phyloP scores from a whole-genome alignment of 2,113 vertebrate genomes.

The Etia nguti region DNA sequence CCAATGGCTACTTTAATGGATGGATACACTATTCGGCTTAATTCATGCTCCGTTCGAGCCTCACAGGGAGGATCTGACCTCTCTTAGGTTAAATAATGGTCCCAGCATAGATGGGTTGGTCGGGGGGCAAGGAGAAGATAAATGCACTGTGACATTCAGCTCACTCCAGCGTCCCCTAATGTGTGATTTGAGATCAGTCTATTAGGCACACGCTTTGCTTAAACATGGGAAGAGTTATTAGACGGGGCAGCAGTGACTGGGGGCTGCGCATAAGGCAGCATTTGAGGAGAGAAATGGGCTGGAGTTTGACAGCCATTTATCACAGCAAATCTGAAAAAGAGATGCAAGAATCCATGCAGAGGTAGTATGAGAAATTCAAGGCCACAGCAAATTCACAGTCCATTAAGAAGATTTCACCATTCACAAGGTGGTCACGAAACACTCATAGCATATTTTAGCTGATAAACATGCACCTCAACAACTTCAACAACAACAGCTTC shows the following conservation, averaged over 20 bases:
- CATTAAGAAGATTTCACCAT: not conserved
- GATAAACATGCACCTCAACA: not conserved
- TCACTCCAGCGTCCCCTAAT: slow-evolving; percentile 55
- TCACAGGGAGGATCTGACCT: slow-evolving; percentile 65
- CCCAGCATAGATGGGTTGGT: slow-evolving; percentile 40
- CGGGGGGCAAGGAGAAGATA: slow-evolving; percentile 53
- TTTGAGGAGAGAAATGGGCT: slow-evolving; percentile 24
- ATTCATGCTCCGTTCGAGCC: slow-evolving; percentile 45
- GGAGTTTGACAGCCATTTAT: slow-evolving; percentile 29
- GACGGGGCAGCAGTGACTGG: slow-evolving; percentile 51
- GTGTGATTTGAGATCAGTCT: slow-evolving; percentile 67
- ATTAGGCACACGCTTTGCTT: slow-evolving; percentile 60
- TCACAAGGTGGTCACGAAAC: not conserved
- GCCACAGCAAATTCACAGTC: not conserved
- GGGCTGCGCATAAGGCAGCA: slow-evolving; percentile 14
- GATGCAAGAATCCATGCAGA: not conserved
- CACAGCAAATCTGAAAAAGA: slow-evolving; percentile 21
- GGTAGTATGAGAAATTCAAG: not conserved
- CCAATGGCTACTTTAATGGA: slow-evolving; percentile 51
- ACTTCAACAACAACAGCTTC: not conserved
- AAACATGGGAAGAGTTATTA: slow-evolving; percentile 66
- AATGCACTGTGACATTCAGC: slow-evolving; percentile 65
- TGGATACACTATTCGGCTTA: slow-evolving; percentile 47
- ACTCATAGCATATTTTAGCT: not conserved
- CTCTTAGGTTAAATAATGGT: slow-evolving; percentile 67